Conservation (phyloP, 1,140 invertebrate genomes). For the Drosophila ironensis region DNA sequence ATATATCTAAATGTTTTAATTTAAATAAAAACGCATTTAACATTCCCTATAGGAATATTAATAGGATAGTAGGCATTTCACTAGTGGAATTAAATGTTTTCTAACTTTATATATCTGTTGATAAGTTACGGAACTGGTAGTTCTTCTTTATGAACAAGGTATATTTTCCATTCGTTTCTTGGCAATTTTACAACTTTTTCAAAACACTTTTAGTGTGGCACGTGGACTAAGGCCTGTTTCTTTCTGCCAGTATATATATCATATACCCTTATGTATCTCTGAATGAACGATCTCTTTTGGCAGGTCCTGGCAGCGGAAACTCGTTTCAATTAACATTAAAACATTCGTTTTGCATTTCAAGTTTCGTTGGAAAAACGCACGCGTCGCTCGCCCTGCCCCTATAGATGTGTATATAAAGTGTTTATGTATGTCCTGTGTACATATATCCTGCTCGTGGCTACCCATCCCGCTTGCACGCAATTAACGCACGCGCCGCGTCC, state of each 20-base stretch:
- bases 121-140: too few species aligned
- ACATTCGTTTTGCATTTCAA: slow-evolving; percentile 67
- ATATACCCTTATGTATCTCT: background rate
- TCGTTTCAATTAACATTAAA: slow-evolving; percentile 70
- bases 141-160: too few species aligned
- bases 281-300: background rate
- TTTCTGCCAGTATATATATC: background rate
- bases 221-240: too few species aligned
- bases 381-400: slow-evolving; percentile 1
- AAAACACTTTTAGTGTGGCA: too few species aligned
- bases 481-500: slow-evolving; percentile 57
- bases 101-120: too few species aligned
- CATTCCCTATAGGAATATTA: too few species aligned
- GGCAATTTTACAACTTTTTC: too few species aligned
- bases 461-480: slow-evolving; percentile 50
- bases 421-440: background rate
- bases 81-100: too few species aligned
- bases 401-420: background rate
- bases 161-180: too few species aligned
- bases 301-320: slow-evolving; percentile 56
- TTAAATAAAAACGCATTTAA: too few species aligned
- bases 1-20: too few species aligned
- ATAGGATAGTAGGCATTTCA: too few species aligned
- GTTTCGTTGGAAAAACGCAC: slow-evolving; percentile 62
- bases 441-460: slow-evolving; percentile 8